Percentiles rank a stretch among this genome's conserved stretches.
These are phyloP conservation scores for Xiphophorus birchmanni DNA, from an alignment of 2,797 vertebrate genomes.

Conservation along the genomic window DNA sequence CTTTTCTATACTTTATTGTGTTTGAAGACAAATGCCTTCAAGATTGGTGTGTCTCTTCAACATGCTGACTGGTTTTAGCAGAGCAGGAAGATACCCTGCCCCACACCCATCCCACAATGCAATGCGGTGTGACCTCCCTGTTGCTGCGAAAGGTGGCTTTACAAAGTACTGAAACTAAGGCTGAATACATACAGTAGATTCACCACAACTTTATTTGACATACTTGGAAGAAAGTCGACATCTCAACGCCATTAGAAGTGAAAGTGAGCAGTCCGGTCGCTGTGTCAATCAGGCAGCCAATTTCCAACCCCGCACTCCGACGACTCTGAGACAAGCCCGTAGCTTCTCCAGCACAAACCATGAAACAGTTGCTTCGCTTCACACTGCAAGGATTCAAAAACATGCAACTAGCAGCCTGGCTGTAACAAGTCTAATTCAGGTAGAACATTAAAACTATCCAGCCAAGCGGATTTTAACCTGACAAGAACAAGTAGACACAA, in stretches of 20 bases:
- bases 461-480: background rate
- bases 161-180: background rate
- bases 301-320: slow-evolving; percentile 89
- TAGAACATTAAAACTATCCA: background rate
- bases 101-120: background rate
- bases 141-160: background rate
- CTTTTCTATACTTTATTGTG: too few species aligned
- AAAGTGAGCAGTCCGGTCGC: slow-evolving; percentile 91
- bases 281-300: slow-evolving; percentile 91
- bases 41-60: background rate
- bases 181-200: background rate
- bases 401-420: background rate
- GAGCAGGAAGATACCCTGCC: background rate
- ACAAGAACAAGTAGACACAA: background rate
- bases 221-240: slow-evolving; percentile 91
- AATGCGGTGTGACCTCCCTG: background rate
- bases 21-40: background rate
- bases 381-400: slow-evolving; percentile 76
- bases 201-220: background rate
- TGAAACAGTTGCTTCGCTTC: slow-evolving; percentile 93
- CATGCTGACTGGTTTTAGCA: background rate
- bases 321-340: slow-evolving; percentile 89
- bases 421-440: background rate
- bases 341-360: slow-evolving; percentile 94
- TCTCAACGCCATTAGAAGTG: slow-evolving; percentile 92